Conservation (phyloP, 2,888 invertebrate species). For the Scaptomyza caliginosa region DNA sequence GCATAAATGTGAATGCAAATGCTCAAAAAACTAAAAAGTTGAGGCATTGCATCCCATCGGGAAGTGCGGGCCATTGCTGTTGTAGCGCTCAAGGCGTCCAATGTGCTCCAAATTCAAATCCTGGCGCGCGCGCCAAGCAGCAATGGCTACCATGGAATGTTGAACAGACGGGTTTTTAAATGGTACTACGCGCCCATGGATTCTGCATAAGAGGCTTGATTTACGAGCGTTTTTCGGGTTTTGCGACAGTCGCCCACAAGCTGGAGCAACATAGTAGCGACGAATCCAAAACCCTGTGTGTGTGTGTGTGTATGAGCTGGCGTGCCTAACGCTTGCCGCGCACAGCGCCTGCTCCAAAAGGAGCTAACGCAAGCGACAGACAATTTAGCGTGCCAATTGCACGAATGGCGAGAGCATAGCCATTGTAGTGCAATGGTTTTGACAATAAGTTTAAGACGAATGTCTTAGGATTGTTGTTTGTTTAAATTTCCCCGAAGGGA, state of each 20-base stretch:
- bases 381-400: constrained; percentile 75
- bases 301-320: constrained; percentile 23
- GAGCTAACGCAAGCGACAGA: not conserved
- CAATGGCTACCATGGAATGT: constrained; percentile 27
- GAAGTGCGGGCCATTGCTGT: constrained; percentile 31
- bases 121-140: constrained; percentile 35
- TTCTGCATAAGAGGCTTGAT: constrained; percentile 54
- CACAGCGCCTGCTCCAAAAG: constrained; percentile 4
- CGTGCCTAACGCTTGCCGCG: constrained; percentile 57
- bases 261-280: constrained; percentile 54
- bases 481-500: constrained; percentile 26
- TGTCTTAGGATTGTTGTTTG: constrained; percentile 20
- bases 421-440: constrained; percentile 70
- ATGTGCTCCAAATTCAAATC: constrained; percentile 41
- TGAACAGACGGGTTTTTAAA: constrained; percentile 22
- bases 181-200: constrained; percentile 52
- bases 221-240: constrained; percentile 26
- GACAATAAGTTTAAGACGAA: not conserved
- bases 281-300: constrained; percentile 45
- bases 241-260: constrained; percentile 40
- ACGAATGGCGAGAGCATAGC: constrained; percentile 79
- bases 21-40: not conserved
- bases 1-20: constrained; percentile 15
- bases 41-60: constrained; percentile 12
- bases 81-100: constrained; percentile 24